A percentile compares a stretch with the other conserved stretches of the same genome.
phyloP scores from a whole-genome alignment of 2,797 vertebrate species.

The Helarctos malayanus region DNA sequence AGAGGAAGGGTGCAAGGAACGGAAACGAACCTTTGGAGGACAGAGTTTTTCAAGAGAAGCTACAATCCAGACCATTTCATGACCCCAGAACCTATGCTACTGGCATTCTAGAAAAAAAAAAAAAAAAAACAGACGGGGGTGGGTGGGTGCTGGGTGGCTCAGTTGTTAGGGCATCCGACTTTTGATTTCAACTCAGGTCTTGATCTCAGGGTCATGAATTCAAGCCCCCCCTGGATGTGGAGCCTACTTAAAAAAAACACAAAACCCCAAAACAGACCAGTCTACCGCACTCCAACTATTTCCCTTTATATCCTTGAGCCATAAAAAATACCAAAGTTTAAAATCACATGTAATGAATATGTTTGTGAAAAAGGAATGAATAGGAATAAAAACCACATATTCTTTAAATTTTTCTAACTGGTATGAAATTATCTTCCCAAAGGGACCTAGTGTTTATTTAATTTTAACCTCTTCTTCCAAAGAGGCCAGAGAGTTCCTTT shows the following conservation, averaged over 20 bases:
- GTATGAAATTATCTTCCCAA: conserved; percentile 46
- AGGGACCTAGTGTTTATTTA: neutral
- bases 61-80: neutral
- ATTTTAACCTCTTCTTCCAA: neutral
- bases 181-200: neutral
- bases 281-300: neutral
- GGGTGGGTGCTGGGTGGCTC: neutral
- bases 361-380: neutral
- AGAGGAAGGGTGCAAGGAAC: neutral
- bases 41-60: neutral
- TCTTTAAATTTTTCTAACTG: conserved; percentile 11
- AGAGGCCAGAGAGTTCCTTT: conserved; percentile 35
- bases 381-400: neutral
- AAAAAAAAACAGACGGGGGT: neutral
- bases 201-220: neutral
- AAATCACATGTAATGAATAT: neutral
- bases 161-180: neutral
- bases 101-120: neutral
- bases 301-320: neutral
- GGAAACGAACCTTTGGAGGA: neutral
- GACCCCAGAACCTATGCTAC: neutral
- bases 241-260: neutral
- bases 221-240: neutral
- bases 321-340: neutral
- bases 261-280: neutral